Conservation (phyloP, 2,888 invertebrate species). For the Saturnia japonica region DNA sequence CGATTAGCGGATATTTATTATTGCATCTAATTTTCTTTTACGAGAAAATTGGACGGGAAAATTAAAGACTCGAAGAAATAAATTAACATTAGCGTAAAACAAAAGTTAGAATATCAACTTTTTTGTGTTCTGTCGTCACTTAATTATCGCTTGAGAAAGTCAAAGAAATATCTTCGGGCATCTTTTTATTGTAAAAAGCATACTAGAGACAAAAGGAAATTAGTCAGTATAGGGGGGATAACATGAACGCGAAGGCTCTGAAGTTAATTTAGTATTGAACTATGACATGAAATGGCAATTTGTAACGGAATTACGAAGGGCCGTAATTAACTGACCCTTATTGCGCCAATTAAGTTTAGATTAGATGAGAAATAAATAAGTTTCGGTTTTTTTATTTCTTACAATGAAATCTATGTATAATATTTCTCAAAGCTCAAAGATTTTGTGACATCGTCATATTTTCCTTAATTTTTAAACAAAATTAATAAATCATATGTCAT, state of each 20-base stretch:
- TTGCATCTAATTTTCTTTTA: slow-evolving; percentile 30
- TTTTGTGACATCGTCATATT: no score
- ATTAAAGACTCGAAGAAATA: slow-evolving; percentile 35
- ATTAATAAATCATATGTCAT: no score
- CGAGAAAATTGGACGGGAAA: slow-evolving; percentile 27
- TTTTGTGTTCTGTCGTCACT: slow-evolving; percentile 38
- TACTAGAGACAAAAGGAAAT: slow-evolving; percentile 45
- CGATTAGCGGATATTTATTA: slow-evolving; percentile 23
- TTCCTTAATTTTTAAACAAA: no score
- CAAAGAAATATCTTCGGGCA: slow-evolving; percentile 32
- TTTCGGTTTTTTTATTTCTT: not conserved
- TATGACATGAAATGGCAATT: not conserved
- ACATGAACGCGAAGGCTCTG: slow-evolving; percentile 37
- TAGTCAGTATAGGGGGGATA: slow-evolving; percentile 40
- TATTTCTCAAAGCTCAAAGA: no score
- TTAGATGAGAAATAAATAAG: not conserved
- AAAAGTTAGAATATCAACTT: slow-evolving; percentile 34
- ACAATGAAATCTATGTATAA: no score
- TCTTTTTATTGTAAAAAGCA: slow-evolving; percentile 34
- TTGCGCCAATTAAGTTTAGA: not conserved
- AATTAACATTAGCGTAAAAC: slow-evolving; percentile 42
- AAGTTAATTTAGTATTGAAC: slow-evolving; percentile 3
- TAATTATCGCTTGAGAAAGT: slow-evolving; percentile 48
- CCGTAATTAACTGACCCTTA: not conserved
- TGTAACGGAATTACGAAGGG: not conserved